Conservation (phyloP, 2,797 vertebrate species). For the Fringilla coelebs region DNA sequence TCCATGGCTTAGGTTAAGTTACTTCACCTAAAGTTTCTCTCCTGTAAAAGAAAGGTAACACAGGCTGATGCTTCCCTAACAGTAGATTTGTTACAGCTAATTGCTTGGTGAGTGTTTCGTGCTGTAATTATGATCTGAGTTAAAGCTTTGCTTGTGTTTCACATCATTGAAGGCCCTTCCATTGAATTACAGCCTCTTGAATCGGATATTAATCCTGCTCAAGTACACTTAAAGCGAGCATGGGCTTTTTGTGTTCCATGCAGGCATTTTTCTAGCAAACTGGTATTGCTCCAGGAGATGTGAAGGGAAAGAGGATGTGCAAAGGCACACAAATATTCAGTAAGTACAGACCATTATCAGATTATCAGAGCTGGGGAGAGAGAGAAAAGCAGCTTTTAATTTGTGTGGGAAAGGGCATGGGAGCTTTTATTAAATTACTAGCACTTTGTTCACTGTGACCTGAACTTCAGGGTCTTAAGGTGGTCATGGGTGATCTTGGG, state of each 20-base stretch:
- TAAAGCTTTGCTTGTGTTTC: constrained; percentile 61
- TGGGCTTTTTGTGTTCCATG: background rate
- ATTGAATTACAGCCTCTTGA: constrained; percentile 35
- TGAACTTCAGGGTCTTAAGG: background rate
- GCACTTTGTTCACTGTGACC: background rate
- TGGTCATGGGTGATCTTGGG: background rate
- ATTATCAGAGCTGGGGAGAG: background rate
- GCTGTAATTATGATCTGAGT: constrained; percentile 28
- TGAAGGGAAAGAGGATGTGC: background rate
- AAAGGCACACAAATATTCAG: background rate
- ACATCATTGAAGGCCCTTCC: constrained; percentile 37
- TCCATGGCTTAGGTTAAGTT: background rate
- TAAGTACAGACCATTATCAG: background rate
- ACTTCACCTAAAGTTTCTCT: background rate
- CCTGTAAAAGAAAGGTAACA: background rate
- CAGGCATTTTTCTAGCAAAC: background rate
- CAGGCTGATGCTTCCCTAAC: background rate
- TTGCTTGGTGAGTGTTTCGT: constrained; percentile 36
- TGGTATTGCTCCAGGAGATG: background rate
- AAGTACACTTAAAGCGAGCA: constrained; percentile 33
- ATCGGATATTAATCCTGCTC: constrained; percentile 12
- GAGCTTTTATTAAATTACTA: background rate
- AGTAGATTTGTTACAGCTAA: constrained; percentile 42
- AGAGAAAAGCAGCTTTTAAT: background rate
- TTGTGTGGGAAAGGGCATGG: background rate